Conservation (phyloP, 2,113 vertebrate species). For the Petrocephalus microphthalmus region DNA sequence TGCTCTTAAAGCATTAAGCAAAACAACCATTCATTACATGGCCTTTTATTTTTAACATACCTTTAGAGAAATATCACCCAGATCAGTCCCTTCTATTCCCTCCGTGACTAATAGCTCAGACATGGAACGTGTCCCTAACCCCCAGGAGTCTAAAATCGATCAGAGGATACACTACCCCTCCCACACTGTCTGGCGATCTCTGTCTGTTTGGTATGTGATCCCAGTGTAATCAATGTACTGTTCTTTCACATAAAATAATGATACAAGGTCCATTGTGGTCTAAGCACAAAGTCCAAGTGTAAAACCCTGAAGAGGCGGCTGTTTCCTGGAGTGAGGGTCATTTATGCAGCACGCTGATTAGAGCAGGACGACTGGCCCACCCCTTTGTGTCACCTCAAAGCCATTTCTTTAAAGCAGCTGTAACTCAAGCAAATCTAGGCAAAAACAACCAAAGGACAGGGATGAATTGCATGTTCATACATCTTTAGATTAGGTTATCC, state of each 20-base stretch:
- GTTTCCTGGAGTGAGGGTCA: neutral
- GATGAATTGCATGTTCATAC: conserved; percentile 17
- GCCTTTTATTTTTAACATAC: neutral
- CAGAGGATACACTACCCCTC: neutral
- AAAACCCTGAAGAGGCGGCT: neutral
- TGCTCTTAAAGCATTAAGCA: neutral
- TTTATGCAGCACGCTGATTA: neutral
- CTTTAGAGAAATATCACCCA: neutral
- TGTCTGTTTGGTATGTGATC: neutral
- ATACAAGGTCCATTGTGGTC: neutral
- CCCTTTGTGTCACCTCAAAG: too few relatives aligned
- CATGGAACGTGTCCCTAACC: neutral
- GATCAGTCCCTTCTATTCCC: neutral
- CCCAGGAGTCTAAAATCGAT: neutral
- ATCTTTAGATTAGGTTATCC: conserved; percentile 1
- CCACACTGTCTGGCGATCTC: neutral
- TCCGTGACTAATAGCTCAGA: neutral
- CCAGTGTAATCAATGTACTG: neutral
- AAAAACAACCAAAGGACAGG: neutral
- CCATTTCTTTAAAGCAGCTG: neutral
- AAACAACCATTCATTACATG: neutral
- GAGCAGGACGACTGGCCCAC: neutral
- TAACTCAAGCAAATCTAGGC: neutral
- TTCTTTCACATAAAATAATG: neutral
- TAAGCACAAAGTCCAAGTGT: neutral